A percentile compares a stretch with the other conserved stretches of the same genome.
Evolutionary conservation across 2,888 invertebrate species (phyloP).

Genomic region (Hirtodrosophila cameraria): DNA sequence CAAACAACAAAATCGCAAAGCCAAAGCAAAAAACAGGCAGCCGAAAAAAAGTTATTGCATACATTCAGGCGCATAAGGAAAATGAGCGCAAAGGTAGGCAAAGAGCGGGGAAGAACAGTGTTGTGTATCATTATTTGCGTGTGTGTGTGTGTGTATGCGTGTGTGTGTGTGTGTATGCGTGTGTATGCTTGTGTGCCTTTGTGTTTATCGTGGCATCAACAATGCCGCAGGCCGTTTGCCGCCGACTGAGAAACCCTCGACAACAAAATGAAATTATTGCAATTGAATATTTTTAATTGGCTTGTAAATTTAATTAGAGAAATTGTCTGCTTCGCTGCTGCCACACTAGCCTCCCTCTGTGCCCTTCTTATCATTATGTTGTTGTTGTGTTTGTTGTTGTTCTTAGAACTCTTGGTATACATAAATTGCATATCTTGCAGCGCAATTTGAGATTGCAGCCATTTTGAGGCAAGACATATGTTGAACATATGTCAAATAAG

Average conservation of each 20-base stretch:
- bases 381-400: not conserved
- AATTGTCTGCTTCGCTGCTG: no score
- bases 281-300: conserved; percentile 52
- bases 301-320: conserved; percentile 39
- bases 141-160: conserved; percentile 5
- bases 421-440: conserved; percentile 52
- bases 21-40: conserved; percentile 11
- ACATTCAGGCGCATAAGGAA: conserved; percentile 71
- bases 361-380: not conserved
- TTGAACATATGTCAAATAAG: conserved; percentile 56
- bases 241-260: not conserved
- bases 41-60: conserved; percentile 61
- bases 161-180: conserved; percentile 6
- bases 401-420: conserved; percentile 30
- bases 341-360: not conserved
- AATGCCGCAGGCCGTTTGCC: conserved; percentile 36
- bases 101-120: conserved; percentile 41
- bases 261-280: conserved; percentile 30
- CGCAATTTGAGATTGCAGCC: conserved; percentile 28
- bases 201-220: conserved; percentile 42
- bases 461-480: conserved; percentile 40
- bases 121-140: conserved; percentile 3
- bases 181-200: conserved; percentile 4
- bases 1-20: conserved; percentile 2
- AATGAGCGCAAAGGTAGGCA: conserved; percentile 77